Evolutionary conservation across 2,113 vertebrate genomes (phyloP), one percentile per base, ranked within the genome.

Genomic region (Gymnocephalus cernua): DNA sequence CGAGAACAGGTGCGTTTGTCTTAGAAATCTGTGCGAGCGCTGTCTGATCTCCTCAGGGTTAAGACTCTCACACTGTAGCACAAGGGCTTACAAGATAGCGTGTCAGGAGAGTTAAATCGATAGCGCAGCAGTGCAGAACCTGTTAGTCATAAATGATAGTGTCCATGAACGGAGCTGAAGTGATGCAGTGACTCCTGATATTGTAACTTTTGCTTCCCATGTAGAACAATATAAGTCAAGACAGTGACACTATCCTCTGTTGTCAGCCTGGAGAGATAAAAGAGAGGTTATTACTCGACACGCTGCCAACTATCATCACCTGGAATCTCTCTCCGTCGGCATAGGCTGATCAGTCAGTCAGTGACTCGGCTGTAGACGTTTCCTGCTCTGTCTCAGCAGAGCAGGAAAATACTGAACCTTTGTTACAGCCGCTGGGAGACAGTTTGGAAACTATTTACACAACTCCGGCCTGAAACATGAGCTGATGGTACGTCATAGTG

Each of bases 111-210:
- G 73, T 75, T 18, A 41, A 83, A 85, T 90, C 66, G 0, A 92
- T 91, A 75, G 53, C 32, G 77, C 74, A 77, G 67, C 75, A n/a
- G 61, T 16, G 62, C 41, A 48, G 79, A 85, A 63, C 68, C 82
- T 56, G 85, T 84, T 86, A 41, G 80, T 71, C 73, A 21, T 77
- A 81, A 86, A 45, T 79, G 75, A 90, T 83, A 13, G 74, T 62
- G 66, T 80, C 61, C 27, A 47, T 23, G 23, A 71, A 56, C 66
- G 32, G 54, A 74, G 62, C 61, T 65, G 59, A 82, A 70, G 77
- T 73, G 61, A 90, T 83, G 79, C 76, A 51, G 44, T 18, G 65
- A 74, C 70, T 74, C 56, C 14, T 53, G 59, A 71, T 57, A 64
- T 23, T 53, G 65, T 21, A 78, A 27, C 76, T 41, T 81, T 38